Evolutionary conservation across 1,140 invertebrate species (phyloP), one percentile per base, ranked within the genome.

Genomic region (Cardiocondyla obscurior): DNA sequence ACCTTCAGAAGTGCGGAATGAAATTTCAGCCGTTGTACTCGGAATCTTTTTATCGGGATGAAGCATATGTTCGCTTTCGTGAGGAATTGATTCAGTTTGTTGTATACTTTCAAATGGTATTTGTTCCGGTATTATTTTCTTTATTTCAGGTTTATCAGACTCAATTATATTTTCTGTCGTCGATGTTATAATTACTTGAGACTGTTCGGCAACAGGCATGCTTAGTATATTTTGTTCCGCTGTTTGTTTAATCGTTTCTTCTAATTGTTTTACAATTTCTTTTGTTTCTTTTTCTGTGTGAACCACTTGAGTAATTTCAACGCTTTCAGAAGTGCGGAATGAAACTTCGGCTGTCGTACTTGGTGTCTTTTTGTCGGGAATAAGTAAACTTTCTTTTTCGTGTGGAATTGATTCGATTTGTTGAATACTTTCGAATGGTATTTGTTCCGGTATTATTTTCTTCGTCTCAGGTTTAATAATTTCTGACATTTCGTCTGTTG

Each of bases 221-320:
- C 91, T 89, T 3, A 76, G 12, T 6, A 93, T 67, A 51, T 72
- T 90, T 10, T 85, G 74, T 53, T 91, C 83, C 5, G 93, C 93
- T n/a, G 44, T 84, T 74, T 92, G 90, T 72, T 88, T 39, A 0
- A 19, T 77, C 39, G 90, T 86, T 62, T 82, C 83, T 19, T 93
- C 88, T 8, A 73, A 22, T 39, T 0, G 6, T 22, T 90, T 92
- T 3, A 92, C 85, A 0, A 95, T 87, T 88, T 94, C 90, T 65
- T 92, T 91, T 1, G 87, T 83, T 87, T 94, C 92, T 55, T 53
- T 82, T 16, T 93, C 92, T 36, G 88, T 19, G n/a, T n/a, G n/a
- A 1, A 83, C 91, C 16, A 94, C 74, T 87, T 94, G 89, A 0
- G 88, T 92, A 10, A 94, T 74, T 86, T 91, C 89, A 1, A 94